A percentile compares a stretch with the other conserved stretches of the same genome.
Conservation (phyloP, 1,140 invertebrate genomes). For the Drosophila carrolli region DNA sequence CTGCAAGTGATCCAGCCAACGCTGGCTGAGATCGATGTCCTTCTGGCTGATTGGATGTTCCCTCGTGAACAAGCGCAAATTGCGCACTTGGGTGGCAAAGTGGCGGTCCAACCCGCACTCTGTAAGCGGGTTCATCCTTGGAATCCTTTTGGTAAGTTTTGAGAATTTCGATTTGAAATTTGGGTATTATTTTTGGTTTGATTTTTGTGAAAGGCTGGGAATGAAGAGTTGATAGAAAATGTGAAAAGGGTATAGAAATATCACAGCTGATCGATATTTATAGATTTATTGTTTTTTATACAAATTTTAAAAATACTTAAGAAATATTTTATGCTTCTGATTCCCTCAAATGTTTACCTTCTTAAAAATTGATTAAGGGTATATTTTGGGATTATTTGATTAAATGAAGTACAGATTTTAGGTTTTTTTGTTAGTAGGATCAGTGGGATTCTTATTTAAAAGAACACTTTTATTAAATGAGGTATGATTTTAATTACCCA, state of each 20-base stretch:
- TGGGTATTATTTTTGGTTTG: not conserved
- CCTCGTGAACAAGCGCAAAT: conserved; percentile 9
- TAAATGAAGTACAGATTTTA: too few relatives aligned
- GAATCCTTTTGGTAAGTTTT: not conserved
- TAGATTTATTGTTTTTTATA: too few relatives aligned
- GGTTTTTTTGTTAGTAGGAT: too few relatives aligned
- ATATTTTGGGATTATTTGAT: too few relatives aligned
- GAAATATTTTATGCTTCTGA: too few relatives aligned
- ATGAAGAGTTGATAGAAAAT: conserved; percentile 3
- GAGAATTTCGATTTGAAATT: conserved; percentile 9
- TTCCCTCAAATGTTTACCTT: too few relatives aligned
- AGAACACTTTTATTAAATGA: too few relatives aligned
- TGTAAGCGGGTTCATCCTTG: conserved; percentile 34
- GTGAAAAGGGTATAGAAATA: not conserved
- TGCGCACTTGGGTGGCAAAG: conserved; percentile 44
- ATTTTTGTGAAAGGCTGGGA: not conserved
- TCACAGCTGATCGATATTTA: too few relatives aligned
- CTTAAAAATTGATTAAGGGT: too few relatives aligned
- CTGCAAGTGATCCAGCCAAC: conserved; percentile 48
- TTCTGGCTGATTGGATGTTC: conserved; percentile 21
- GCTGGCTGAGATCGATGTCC: conserved; percentile 20
- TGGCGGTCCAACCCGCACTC: conserved; percentile 51
- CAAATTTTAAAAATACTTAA: too few relatives aligned
- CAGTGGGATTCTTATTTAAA: too few relatives aligned
- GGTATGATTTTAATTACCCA: too few relatives aligned